These are phyloP conservation scores for Nipponacmea schrenckii DNA, from an alignment of 2,888 invertebrate species.

Conservation along the genomic window DNA sequence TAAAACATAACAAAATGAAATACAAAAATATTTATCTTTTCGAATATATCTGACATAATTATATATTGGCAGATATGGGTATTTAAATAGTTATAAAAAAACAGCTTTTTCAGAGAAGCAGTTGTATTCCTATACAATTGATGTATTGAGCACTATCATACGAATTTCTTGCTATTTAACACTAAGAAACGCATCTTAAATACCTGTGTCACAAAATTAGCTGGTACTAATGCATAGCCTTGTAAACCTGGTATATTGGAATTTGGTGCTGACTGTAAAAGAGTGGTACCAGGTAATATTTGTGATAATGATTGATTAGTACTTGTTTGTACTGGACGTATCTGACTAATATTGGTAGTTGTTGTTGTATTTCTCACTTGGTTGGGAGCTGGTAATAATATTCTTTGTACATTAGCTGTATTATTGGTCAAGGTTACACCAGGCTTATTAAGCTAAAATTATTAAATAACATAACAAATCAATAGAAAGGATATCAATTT, in stretches of 20 bases:
- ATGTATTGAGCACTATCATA: too few relatives aligned
- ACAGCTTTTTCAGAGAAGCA: too few relatives aligned
- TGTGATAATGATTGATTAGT: constrained; percentile 34
- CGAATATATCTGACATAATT: too few relatives aligned
- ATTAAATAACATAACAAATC: not conserved
- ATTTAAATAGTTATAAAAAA: too few relatives aligned
- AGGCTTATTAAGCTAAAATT: constrained; percentile 19
- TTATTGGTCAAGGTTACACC: not conserved
- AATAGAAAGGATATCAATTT: too few relatives aligned
- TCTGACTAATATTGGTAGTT: constrained; percentile 48
- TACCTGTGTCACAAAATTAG: constrained; percentile 71
- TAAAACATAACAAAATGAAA: not conserved
- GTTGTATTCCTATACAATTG: too few relatives aligned
- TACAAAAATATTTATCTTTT: too few relatives aligned
- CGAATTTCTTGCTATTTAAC: too few relatives aligned
- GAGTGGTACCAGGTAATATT: constrained; percentile 61
- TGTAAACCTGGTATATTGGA: constrained; percentile 56
- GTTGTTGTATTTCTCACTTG: constrained; percentile 35
- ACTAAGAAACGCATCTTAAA: not conserved
- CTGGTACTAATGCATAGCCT: constrained; percentile 73
- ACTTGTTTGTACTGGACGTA: constrained; percentile 61
- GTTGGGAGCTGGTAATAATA: constrained; percentile 59
- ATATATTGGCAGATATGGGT: too few relatives aligned
- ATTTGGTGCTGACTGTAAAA: constrained; percentile 61
- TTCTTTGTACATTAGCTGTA: constrained; percentile 48